phyloP scores from a whole-genome alignment of 2,113 vertebrate species.

The Malaclemys terrapin region DNA sequence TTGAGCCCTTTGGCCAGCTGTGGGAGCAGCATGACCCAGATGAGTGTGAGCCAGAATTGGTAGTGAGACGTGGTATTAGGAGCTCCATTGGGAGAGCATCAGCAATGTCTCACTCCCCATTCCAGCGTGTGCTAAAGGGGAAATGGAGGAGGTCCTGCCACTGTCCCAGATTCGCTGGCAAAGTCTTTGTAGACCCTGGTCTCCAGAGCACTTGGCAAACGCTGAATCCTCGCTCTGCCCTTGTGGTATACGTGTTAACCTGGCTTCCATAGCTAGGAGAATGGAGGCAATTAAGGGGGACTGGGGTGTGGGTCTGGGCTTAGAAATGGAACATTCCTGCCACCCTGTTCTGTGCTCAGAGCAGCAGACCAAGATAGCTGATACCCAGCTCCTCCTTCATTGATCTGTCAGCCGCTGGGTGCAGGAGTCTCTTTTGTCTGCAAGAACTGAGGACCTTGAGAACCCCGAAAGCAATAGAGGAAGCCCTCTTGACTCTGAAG shows the following conservation, averaged over 20 bases:
- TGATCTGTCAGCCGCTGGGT: neutral
- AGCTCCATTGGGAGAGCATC: accelerated
- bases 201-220: neutral
- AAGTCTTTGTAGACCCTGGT: accelerated
- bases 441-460: neutral
- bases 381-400: neutral
- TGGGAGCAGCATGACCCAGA: neutral
- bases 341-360: neutral
- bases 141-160: neutral
- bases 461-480: neutral
- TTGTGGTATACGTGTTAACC: accelerated
- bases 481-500: neutral
- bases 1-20: neutral
- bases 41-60: neutral
- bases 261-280: neutral
- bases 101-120: neutral
- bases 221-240: neutral
- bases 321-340: neutral
- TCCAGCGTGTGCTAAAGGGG: neutral
- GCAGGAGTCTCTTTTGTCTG: neutral
- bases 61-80: neutral
- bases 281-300: neutral
- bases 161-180: neutral
- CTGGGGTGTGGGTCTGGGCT: neutral
- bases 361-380: neutral